Percentiles rank a stretch among this genome's conserved stretches.
Conservation (phyloP, 2,113 vertebrate genomes). For the Hymenochirus boettgeri region DNA sequence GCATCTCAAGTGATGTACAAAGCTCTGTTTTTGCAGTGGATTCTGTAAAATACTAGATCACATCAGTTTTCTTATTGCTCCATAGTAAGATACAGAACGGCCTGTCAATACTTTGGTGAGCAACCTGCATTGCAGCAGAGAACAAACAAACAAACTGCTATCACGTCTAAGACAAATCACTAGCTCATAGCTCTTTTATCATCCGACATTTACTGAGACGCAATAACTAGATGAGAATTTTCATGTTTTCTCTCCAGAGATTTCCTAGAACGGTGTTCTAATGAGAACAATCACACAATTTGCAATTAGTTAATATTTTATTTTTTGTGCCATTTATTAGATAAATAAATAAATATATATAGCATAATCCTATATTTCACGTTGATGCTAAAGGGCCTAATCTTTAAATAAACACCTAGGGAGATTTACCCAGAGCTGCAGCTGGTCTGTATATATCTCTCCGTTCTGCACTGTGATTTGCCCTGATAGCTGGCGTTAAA, state of each 20-base stretch:
- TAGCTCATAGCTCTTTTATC: constrained; percentile 33
- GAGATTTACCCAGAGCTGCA: no score
- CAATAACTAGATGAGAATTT: constrained; percentile 10
- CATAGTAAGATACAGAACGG: constrained; percentile 20
- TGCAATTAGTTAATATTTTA: constrained; percentile 13
- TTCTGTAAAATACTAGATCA: constrained; percentile 25
- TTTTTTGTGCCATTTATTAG: not conserved
- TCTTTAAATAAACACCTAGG: no score
- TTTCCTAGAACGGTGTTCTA: constrained; percentile 23
- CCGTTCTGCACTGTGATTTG: no score
- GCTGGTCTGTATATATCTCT: no score
- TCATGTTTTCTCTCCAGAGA: constrained; percentile 24
- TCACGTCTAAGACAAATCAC: constrained; percentile 24
- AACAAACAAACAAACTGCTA: constrained; percentile 25
- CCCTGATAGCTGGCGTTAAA: no score
- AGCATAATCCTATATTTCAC: no score
- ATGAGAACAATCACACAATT: constrained; percentile 13
- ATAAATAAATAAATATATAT: no score
- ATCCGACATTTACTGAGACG: constrained; percentile 14
- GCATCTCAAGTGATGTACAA: constrained; percentile 27
- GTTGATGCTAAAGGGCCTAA: no score
- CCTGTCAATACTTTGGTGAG: constrained; percentile 19
- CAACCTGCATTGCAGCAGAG: constrained; percentile 30
- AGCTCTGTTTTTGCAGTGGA: constrained; percentile 13
- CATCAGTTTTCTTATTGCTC: constrained; percentile 10